Conservation (phyloP, 1,140 invertebrate species). For the Drosophila teissieri region DNA sequence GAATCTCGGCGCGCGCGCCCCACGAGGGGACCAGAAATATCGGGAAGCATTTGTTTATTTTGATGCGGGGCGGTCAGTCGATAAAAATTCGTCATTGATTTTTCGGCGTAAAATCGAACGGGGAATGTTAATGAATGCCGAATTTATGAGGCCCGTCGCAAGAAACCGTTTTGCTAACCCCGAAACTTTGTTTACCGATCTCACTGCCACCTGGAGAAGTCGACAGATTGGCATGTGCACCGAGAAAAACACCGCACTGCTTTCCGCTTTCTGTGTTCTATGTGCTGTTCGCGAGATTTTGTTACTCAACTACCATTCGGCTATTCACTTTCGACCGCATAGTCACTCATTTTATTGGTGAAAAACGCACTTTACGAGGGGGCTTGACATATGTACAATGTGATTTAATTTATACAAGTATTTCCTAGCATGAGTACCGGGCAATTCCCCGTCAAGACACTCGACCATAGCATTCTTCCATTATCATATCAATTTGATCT, state of each 20-base stretch:
- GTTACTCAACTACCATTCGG: no score
- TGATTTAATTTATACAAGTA: no score
- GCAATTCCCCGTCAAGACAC: background rate
- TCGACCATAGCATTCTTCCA: constrained; percentile 1
- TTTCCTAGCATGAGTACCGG: background rate
- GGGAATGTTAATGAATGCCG: constrained; percentile 46
- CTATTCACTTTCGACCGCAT: no score
- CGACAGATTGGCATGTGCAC: background rate
- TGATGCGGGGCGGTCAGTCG: constrained; percentile 69
- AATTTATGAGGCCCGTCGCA: constrained; percentile 29
- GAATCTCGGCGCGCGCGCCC: constrained; percentile 37
- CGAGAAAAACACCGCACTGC: background rate
- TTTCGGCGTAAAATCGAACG: constrained; percentile 38
- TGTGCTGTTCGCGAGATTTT: background rate
- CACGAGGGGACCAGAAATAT: constrained; percentile 21
- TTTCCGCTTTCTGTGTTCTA: background rate
- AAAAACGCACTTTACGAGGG: background rate
- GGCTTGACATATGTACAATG: no score
- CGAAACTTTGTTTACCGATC: constrained; percentile 60
- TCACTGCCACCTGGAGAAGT: constrained; percentile 24
- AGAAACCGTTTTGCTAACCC: constrained; percentile 48
- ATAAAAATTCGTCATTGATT: constrained; percentile 80
- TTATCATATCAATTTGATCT: background rate
- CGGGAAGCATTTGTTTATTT: constrained; percentile 60
- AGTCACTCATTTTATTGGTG: background rate